Percentiles rank a stretch among this genome's conserved stretches.
These are phyloP conservation scores for Dissostichus mawsoni DNA, from an alignment of 2,113 vertebrate species.

Conservation along the genomic window DNA sequence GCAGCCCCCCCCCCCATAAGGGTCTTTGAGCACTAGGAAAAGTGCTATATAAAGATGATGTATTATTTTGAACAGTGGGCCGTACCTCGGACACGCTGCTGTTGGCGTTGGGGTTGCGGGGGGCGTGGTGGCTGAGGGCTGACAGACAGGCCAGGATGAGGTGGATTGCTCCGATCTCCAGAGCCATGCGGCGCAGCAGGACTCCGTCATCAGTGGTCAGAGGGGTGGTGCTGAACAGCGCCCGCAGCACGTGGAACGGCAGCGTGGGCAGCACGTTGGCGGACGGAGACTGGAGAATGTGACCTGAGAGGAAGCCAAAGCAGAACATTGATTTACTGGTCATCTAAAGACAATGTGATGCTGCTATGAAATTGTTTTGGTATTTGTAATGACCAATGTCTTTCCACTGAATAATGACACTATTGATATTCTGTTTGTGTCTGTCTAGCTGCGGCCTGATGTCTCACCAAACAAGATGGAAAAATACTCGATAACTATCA, in stretches of 20 bases:
- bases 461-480: too few species aligned
- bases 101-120: slow-evolving; percentile 90
- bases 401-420: background rate
- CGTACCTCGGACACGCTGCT: slow-evolving; percentile 91
- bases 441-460: background rate
- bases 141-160: slow-evolving; percentile 98
- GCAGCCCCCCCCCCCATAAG: too few species aligned
- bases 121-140: slow-evolving; percentile 96
- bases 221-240: slow-evolving; percentile 93
- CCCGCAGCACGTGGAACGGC: slow-evolving; percentile 95
- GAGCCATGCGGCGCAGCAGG: slow-evolving; percentile 94
- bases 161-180: slow-evolving; percentile 97
- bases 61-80: background rate
- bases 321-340: background rate
- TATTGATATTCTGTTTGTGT: background rate
- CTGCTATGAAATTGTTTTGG: background rate
- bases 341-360: background rate
- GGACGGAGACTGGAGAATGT: slow-evolving; percentile 97
- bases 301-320: slow-evolving; percentile 81
- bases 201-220: slow-evolving; percentile 97
- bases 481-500: too few species aligned
- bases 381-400: background rate
- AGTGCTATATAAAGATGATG: too few species aligned
- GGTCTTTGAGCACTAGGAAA: too few species aligned
- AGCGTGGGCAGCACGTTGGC: slow-evolving; percentile 97